A percentile compares a stretch with the other conserved stretches of the same genome.
These are phyloP conservation scores for Myiopsitta monachus DNA, from an alignment of 2,113 vertebrate species.

Conservation along the genomic window DNA sequence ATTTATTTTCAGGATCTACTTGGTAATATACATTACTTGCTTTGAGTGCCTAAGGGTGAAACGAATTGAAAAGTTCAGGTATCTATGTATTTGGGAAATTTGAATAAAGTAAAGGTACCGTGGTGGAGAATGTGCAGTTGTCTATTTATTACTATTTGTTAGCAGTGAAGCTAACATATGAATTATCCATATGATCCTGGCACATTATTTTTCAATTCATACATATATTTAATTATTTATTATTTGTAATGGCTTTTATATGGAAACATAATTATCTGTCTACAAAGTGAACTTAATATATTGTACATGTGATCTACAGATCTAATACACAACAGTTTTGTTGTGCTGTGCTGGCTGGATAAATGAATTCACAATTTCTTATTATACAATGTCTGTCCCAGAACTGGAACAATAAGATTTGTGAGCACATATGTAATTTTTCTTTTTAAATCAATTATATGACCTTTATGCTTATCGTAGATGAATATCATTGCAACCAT, in stretches of 20 bases:
- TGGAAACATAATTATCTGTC: conserved; percentile 9
- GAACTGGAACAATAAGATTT: not conserved
- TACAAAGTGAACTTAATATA: not conserved
- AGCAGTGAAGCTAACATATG: conserved; percentile 1
- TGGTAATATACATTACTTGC: not conserved
- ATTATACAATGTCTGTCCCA: not conserved
- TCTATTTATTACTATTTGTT: not conserved
- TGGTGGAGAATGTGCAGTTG: not conserved
- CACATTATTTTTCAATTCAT: conserved; percentile 10
- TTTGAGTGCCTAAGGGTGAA: conserved; percentile 1
- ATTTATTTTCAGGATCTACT: conserved; percentile 9
- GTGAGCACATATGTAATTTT: not conserved
- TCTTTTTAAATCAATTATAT: not conserved
- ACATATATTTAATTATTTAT: conserved; percentile 34
- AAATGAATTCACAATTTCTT: not conserved
- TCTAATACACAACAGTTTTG: not conserved
- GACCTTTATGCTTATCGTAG: not conserved
- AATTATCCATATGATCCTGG: conserved; percentile 21
- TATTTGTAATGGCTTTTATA: conserved; percentile 20
- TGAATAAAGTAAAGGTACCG: conserved; percentile 11
- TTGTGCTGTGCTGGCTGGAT: not conserved
- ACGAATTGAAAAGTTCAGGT: conserved; percentile 7
- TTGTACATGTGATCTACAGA: not conserved
- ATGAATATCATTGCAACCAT: not conserved
- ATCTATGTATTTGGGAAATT: not conserved